Conservation (phyloP, 1,140 invertebrate species). For the Trichonephila inaurata region DNA sequence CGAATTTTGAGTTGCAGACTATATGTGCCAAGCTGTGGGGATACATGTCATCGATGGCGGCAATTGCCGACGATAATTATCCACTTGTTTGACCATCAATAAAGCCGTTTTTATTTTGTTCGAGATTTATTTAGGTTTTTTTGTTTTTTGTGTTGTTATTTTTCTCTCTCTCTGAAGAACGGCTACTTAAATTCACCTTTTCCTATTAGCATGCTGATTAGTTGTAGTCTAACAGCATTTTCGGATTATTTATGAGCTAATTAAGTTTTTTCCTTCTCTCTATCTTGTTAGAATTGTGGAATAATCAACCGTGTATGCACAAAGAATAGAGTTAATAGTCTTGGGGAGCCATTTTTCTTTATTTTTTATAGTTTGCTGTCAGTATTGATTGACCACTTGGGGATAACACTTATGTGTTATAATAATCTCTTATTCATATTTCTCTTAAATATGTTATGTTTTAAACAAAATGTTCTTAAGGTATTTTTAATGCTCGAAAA, state of each 20-base stretch:
- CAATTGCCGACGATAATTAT: conserved; percentile 53
- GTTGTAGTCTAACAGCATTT: not conserved
- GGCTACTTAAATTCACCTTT: not conserved
- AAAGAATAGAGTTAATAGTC: not conserved
- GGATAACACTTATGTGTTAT: too few relatives aligned
- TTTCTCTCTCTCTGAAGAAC: not conserved
- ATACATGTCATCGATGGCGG: not conserved
- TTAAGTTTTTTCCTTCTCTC: not conserved
- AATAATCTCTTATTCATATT: too few relatives aligned
- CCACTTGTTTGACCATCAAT: conserved; percentile 28
- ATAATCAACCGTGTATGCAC: conserved; percentile 11
- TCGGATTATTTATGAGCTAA: conserved; percentile 25
- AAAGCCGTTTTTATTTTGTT: not conserved
- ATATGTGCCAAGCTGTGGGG: not conserved
- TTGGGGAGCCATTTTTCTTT: not conserved
- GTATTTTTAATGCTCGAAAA: too few relatives aligned
- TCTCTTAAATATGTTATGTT: too few relatives aligned
- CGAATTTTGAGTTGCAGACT: conserved; percentile 9
- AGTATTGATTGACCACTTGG: not conserved
- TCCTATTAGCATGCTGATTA: conserved; percentile 56
- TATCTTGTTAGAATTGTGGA: not conserved
- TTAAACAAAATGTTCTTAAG: too few relatives aligned
- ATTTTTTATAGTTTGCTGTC: not conserved
- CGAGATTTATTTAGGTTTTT: too few relatives aligned
- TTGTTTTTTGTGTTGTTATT: too few relatives aligned